Evolutionary conservation across 2,888 invertebrate genomes (phyloP), one percentile per base, ranked within the genome.

Genomic region (Uropetala carovei): DNA sequence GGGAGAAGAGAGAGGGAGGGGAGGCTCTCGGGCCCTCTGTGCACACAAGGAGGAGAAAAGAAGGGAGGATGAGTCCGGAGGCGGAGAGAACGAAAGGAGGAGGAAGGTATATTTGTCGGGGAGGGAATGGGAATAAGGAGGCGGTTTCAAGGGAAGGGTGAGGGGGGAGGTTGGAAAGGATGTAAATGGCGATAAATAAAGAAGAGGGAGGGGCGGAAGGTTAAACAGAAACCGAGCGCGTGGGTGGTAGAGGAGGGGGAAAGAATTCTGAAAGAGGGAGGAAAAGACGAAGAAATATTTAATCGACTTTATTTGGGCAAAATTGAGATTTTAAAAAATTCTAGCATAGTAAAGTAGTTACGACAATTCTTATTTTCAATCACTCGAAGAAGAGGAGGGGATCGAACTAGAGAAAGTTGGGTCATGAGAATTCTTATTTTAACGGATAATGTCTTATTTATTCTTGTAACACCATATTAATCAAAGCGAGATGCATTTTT

Each of bases 251-350:
- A 16, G 56, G 16, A 30, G 43, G 3, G 27, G 83, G 56, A 18
- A 83, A 83, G 43, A 83, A 83, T 57, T 83, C 43, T 56, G 56
- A 57, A 56, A 83, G 18, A 82, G 27, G 64, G 43, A 43, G 64
- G 30, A n/a, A 27, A 64, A n/a, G 30, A 64, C 64, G 0, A 27
- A 75, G 27, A 75, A 75, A 18, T 75, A 22, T 27, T 27, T 43
- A 43, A 43, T 43, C 43, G 75, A 75, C 22, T 75, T 27, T 75
- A 3, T 68, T 68, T n/a, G 68, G 22, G 18, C n/a, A 18, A 22
- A 68, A 68, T 68, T 43, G 43, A 43, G 43, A 43, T 43, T 43
- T 43, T 43, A 3, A 43, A 43, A 43, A 43, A 43, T 3, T 43
- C 43, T 43, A 5, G 3, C 43, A 3, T 43, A 43, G 43, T 43